These are phyloP conservation scores for Cynocephalus volans DNA, from an alignment of 2,113 vertebrate genomes.

Conservation along the genomic window DNA sequence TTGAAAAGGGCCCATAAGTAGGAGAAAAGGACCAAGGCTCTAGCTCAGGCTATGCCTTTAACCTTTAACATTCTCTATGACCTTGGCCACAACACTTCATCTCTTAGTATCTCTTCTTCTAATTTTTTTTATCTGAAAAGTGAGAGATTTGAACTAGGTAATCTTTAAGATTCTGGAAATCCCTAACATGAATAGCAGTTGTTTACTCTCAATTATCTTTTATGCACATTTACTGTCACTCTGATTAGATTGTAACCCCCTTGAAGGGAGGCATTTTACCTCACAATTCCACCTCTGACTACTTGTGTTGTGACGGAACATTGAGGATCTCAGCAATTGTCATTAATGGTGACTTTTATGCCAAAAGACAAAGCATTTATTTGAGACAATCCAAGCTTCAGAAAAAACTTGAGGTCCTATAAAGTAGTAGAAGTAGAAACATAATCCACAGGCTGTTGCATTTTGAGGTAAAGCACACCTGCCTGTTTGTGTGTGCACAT, in stretches of 20 bases:
- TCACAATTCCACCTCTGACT: neutral
- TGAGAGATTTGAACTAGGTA: neutral
- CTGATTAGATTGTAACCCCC: neutral
- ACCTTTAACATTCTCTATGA: neutral
- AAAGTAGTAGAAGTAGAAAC: neutral
- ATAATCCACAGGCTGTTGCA: neutral
- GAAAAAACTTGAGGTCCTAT: neutral
- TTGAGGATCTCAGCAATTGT: neutral
- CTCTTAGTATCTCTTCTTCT: neutral
- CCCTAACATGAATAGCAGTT: neutral
- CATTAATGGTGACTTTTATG: neutral
- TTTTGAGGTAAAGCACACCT: conserved; percentile 46
- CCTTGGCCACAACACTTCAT: neutral
- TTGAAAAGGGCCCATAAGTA: neutral
- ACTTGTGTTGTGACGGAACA: neutral
- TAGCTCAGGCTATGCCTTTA: neutral
- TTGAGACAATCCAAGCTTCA: neutral
- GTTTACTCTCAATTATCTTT: neutral
- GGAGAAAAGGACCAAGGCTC: neutral
- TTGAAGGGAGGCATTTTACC: neutral
- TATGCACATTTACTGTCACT: neutral
- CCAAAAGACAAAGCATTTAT: neutral
- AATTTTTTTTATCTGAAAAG: neutral
- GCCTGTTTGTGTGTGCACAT: conserved; percentile 17
- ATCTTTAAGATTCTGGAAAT: conserved; percentile 38